Conservation (phyloP, 2,888 invertebrate genomes). For the Tetragonula carbonaria region DNA sequence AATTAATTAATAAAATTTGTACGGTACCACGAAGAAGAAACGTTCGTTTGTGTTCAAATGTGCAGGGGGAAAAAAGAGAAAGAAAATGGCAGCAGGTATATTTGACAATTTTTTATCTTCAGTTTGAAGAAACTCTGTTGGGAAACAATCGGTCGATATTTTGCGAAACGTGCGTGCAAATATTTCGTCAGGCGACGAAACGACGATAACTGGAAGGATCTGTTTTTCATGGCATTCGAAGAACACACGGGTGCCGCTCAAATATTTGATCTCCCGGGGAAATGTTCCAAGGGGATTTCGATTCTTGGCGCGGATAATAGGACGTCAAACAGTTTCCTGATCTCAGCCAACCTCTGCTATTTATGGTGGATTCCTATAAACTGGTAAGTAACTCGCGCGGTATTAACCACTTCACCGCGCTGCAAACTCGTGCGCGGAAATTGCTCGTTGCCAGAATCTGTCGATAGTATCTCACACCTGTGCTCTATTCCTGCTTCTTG, state of each 20-base stretch:
- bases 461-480: constrained; percentile 38
- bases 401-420: constrained; percentile 54
- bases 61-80: too few species aligned
- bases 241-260: neutral
- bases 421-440: constrained; percentile 36
- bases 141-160: too few species aligned
- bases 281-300: constrained; percentile 31
- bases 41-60: neutral
- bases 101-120: too few species aligned
- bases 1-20: too few species aligned
- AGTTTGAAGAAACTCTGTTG: too few species aligned
- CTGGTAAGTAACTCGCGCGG: constrained; percentile 33
- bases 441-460: constrained; percentile 39
- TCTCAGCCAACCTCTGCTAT: constrained; percentile 41
- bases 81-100: too few species aligned
- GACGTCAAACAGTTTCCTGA: constrained; percentile 48
- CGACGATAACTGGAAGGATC: too few species aligned
- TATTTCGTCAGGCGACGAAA: too few species aligned
- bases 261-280: constrained; percentile 30
- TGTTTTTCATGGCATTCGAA: neutral
- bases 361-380: constrained; percentile 49
- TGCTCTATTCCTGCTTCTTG: constrained; percentile 8
- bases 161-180: too few species aligned
- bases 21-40: neutral
- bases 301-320: constrained; percentile 45